Base-by-base conservation (phyloP, 2,113 vertebrate species). In the Thalassarche chlororhynchos region DNA sequence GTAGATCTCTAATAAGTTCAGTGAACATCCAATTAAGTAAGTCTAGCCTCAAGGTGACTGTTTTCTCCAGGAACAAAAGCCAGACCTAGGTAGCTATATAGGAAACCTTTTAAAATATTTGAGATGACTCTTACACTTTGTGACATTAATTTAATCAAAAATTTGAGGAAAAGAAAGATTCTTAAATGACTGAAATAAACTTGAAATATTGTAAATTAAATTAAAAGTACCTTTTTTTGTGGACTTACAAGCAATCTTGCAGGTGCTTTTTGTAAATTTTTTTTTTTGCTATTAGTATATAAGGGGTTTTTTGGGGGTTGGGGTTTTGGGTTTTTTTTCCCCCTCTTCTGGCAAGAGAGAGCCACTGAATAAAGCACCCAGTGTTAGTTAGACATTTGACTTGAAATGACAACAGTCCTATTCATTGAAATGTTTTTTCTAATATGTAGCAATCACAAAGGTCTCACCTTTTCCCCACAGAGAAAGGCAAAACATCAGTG, bases 251-350 rank as follows among this genome's bases (percentile, higher is more conserved):
- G 8, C 31, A 62, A 49, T 60, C 25, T 90, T 83, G 23, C 4
- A 66, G 31, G 25, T 60, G 19, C 4, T 57, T 90, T 88, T 31
- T 25, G 13, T 58, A 8, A 42, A 31, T 65, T 51, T 26, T 14
- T 38, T 60, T 29, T 26, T 64, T 77, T 84, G 6, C 14, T 52
- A 20, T 28, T 4, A 32, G 64, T 64, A 19, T 18, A 31, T 34
- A 64, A 23, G 31, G 5, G 11, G 8, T 4, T 60, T n/a, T 5
- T 17, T 3, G 2, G 21, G 19, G 3, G 17, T 5, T 21, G 60
- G 16, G 10, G 36, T 10, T n/a, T 38, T 52, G 9, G 1, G 0
- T 18, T 46, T 42, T 49, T 62, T 57, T 12, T n/a, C n/a, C n/a
- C 10, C 13, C 36, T 77, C 8, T 79, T 64, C 11, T 78, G n/a